phyloP scores from a whole-genome alignment of 2,797 vertebrate genomes.

The Anabacerthia variegaticeps region DNA sequence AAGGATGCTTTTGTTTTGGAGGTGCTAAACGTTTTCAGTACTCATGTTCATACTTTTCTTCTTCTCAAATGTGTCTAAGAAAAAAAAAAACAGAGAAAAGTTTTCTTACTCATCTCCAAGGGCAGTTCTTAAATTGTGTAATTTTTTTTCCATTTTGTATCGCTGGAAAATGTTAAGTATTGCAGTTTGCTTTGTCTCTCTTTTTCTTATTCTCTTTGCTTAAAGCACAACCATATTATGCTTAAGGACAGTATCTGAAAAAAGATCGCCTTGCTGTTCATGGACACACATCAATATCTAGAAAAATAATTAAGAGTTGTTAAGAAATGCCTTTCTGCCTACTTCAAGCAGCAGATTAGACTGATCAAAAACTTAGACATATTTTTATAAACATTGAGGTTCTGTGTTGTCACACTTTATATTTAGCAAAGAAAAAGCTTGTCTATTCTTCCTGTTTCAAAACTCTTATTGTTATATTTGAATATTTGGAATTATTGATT shows the following conservation, averaged over 20 bases:
- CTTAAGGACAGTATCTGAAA: neutral
- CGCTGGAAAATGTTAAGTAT: neutral
- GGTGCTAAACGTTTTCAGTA: conserved; percentile 70
- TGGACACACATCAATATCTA: neutral
- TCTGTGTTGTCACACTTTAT: neutral
- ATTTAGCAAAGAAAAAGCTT: neutral
- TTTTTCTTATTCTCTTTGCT: neutral
- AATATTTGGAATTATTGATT: neutral
- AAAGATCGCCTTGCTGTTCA: neutral
- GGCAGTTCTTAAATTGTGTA: neutral
- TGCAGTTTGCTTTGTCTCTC: neutral
- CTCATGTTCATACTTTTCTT: neutral
- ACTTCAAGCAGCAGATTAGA: neutral
- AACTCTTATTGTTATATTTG: neutral
- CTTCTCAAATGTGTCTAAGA: neutral
- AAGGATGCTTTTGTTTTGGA: conserved; percentile 98
- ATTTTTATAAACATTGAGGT: neutral
- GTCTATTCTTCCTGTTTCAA: neutral
- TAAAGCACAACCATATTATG: neutral
- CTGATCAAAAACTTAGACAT: neutral
- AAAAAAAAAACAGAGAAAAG: neutral
- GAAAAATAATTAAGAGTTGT: neutral
- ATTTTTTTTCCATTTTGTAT: neutral
- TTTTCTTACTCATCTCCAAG: neutral
- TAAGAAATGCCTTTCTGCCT: neutral